These are phyloP conservation scores for Chelonia mydas DNA, from an alignment of 2,797 vertebrate species.

Conservation along the genomic window DNA sequence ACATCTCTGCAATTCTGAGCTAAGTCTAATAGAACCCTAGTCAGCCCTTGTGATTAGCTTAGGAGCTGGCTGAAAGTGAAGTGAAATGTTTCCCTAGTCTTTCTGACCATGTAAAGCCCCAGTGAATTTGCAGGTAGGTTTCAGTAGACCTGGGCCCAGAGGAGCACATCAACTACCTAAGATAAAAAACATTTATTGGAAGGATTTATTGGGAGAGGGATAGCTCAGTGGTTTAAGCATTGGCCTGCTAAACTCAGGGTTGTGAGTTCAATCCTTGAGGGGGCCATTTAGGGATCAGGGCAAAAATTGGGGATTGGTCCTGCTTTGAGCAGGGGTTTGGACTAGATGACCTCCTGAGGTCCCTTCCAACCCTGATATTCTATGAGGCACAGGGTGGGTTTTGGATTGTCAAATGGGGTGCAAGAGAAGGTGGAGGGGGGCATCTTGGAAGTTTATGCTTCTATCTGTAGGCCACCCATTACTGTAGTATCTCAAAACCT, in stretches of 20 bases:
- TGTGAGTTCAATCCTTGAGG: no score
- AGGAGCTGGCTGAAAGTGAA: neutral
- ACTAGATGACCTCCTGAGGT: no score
- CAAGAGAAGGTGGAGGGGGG: neutral
- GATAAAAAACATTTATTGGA: no score
- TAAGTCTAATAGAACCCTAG: neutral
- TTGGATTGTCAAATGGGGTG: neutral
- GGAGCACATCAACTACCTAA: no score
- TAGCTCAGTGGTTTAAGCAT: no score
- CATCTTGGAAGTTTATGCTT: neutral
- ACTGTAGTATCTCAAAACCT: neutral
- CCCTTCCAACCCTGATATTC: no score
- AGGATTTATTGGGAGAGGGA: no score
- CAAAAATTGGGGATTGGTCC: no score
- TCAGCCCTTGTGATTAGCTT: neutral
- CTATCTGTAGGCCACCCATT: no score
- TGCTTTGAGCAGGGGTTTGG: no score
- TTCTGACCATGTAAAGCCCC: neutral
- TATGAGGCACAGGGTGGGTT: neutral
- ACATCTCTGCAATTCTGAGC: neutral
- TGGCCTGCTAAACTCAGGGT: no score
- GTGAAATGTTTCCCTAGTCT: neutral
- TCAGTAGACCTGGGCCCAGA: neutral
- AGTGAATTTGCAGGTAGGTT: neutral
- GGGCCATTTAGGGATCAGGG: no score